Base-by-base conservation (phyloP, 2,888 invertebrate genomes). In the Drosophila kanekoi region DNA sequence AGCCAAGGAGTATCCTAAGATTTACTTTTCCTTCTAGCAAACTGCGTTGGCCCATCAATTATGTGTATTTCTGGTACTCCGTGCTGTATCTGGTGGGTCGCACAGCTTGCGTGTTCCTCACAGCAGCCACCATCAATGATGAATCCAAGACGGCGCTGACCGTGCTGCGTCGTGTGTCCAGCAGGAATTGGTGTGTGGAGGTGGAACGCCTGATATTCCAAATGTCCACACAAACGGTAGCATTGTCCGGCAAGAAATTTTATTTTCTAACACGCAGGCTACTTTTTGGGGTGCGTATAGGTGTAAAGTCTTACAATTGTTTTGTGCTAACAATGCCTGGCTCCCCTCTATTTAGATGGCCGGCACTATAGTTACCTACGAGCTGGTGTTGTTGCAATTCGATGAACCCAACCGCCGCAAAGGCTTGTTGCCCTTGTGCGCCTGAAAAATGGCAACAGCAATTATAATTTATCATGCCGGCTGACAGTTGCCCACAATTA, bases 301-400 rank as follows among this genome's bases (percentile, higher is more conserved):
- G 6, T 20, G 4, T 8, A 1, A 9, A 13, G 23, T 37, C 14
- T 4, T 20, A 20, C 23, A 13, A 3, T 49, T 20, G 11, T 61
- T 62, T 38, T 41, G 33, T 8, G 44, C 6, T 43, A 13, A 40
- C 41, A 5, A 6, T 9, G 0, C 0, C 18, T 38, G 28, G 41
- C 9, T 32, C 9, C 14, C 9, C 28, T 14, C 18, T 56, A 3
- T 23, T 40, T 16, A 94, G 94, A 94, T 94, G 73, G 94, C 94
- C 37, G 95, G 94, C 40, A 94, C 94, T 11, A 94, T 95, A 61
- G 93, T 95, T 5, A 95, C 95, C 49, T 95, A 95, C 77, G 95
- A 95, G 87, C 92, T 95, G 41, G 95, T 95, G n/a, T 91, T 95
- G 54, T 89, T 95, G 71, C 95, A 95, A 89, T 95, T 95, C 77